Conservation (phyloP, 2,888 invertebrate species). For the Scotopteryx bipunctaria region DNA sequence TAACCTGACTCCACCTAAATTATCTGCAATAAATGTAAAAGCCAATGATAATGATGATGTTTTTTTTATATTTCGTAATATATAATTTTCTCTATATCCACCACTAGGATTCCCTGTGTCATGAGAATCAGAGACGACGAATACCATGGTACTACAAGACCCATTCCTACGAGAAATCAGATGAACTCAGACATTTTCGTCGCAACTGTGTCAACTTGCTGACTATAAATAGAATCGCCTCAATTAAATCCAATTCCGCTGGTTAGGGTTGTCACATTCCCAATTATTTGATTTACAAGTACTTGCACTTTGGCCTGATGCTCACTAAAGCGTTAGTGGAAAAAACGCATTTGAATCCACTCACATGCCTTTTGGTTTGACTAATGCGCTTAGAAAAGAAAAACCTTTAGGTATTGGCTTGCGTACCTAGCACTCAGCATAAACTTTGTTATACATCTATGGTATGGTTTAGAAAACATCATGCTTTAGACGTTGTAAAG, state of each 20-base stretch:
- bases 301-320: conserved; percentile 25
- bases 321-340: conserved; percentile 5
- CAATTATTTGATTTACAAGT: conserved; percentile 73
- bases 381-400: neutral
- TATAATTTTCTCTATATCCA: too few relatives aligned
- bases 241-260: conserved; percentile 77
- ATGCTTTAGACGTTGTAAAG: conserved; percentile 50
- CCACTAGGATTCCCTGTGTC: too few relatives aligned
- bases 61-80: too few relatives aligned
- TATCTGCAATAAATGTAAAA: too few relatives aligned
- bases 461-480: conserved; percentile 1
- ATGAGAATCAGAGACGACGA: too few relatives aligned
- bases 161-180: neutral
- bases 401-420: too few relatives aligned
- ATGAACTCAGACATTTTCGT: conserved; percentile 1
- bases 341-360: neutral
- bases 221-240: conserved; percentile 68
- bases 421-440: neutral
- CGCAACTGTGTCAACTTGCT: conserved; percentile 26
- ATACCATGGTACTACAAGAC: too few relatives aligned
- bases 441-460: neutral
- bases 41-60: too few relatives aligned
- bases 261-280: conserved; percentile 65
- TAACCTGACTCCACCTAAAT: too few relatives aligned
- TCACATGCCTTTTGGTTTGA: neutral